Conservation (phyloP, 1,140 invertebrate species). For the Zaprionus lachaisei region DNA sequence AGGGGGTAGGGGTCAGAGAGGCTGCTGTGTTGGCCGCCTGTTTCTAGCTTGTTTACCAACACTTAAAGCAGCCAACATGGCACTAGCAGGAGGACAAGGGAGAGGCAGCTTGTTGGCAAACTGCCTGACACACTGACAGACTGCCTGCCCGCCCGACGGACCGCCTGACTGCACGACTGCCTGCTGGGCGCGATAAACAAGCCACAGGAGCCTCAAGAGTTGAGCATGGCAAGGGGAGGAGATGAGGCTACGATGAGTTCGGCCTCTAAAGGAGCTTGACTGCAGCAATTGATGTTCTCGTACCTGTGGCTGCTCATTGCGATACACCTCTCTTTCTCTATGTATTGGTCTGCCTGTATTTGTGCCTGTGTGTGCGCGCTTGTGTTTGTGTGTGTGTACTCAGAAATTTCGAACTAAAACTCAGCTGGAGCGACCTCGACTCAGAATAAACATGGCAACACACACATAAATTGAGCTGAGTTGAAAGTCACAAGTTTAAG, state of each 20-base stretch:
- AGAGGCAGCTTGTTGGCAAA: slow-evolving; percentile 1
- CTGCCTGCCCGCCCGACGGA: neutral
- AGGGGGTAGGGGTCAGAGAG: neutral
- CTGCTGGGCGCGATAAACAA: slow-evolving; percentile 48
- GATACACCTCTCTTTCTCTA: neutral
- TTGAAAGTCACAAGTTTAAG: neutral
- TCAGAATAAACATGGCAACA: neutral
- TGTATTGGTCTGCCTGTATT: neutral
- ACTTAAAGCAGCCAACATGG: slow-evolving; percentile 50
- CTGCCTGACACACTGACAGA: slow-evolving; percentile 3
- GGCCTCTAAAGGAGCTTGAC: slow-evolving; percentile 17
- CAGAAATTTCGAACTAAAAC: neutral
- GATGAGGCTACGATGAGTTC: neutral
- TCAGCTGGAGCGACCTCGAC: neutral
- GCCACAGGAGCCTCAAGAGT: slow-evolving; percentile 24
- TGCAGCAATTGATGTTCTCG: slow-evolving; percentile 33
- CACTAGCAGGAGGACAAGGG: neutral
- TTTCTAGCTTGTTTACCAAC: slow-evolving; percentile 76
- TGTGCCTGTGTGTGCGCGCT: neutral
- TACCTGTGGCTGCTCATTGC: slow-evolving; percentile 36
- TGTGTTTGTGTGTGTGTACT: neutral
- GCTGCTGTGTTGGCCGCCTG: slow-evolving; percentile 39
- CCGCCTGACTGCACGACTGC: neutral
- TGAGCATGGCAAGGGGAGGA: neutral
- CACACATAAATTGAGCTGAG: neutral